phyloP scores from a whole-genome alignment of 2,888 invertebrate species.

The Helobdella robusta region DNA sequence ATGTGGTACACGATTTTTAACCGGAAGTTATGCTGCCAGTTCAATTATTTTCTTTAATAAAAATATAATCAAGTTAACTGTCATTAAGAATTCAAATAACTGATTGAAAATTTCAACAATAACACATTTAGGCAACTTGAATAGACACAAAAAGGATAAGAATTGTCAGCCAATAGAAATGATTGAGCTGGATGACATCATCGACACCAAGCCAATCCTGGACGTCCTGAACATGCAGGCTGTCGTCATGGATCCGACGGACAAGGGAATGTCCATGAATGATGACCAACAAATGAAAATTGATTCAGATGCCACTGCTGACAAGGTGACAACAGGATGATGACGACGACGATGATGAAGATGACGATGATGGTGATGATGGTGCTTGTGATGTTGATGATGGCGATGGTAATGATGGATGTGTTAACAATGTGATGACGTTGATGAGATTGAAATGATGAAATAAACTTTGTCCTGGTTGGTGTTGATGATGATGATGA shows the following conservation, averaged over 20 bases:
- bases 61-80: neutral
- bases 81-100: neutral
- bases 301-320: too few species aligned
- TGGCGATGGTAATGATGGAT: too few species aligned
- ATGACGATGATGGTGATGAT: too few species aligned
- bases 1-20: neutral
- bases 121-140: constrained; percentile 42
- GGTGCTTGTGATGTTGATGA: too few species aligned
- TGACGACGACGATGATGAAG: too few species aligned
- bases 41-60: neutral
- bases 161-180: constrained; percentile 34
- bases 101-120: constrained; percentile 14
- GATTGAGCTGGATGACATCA: constrained; percentile 23
- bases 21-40: neutral
- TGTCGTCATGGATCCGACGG: constrained; percentile 13
- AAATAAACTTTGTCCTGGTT: too few species aligned
- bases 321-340: too few species aligned
- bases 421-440: too few species aligned
- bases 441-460: too few species aligned
- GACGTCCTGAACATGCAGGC: constrained; percentile 18
- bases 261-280: constrained; percentile 38
- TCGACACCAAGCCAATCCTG: constrained; percentile 24
- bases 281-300: constrained; percentile 46
- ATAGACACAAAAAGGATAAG: constrained; percentile 46
- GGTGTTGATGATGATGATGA: too few species aligned